Conservation (phyloP, 1,140 invertebrate species). For the Metaphire vulgaris region DNA sequence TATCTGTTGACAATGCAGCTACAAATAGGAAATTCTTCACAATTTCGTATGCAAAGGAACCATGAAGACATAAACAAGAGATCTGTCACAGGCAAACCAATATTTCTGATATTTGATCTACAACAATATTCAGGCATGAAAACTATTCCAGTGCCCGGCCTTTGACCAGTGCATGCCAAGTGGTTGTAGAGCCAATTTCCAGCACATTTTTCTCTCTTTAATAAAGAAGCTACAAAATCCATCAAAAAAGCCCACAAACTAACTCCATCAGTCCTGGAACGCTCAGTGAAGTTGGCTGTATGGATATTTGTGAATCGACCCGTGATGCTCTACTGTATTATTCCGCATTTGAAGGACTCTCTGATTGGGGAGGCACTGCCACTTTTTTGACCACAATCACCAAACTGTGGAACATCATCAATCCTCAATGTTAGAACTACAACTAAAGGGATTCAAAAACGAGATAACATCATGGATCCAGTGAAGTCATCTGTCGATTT, state of each 20-base stretch:
- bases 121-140: neutral
- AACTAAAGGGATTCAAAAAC: neutral
- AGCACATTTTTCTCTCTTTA: neutral
- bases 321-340: conserved; percentile 6
- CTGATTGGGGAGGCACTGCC: neutral
- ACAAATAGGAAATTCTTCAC: conserved; percentile 2
- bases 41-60: neutral
- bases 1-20: conserved; percentile 6
- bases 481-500: neutral
- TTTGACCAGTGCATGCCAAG: neutral
- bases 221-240: neutral
- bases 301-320: neutral
- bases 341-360: neutral
- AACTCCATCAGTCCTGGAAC: neutral
- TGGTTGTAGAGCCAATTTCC: neutral
- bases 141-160: neutral
- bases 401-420: conserved; percentile 1
- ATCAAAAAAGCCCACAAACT: conserved; percentile 1
- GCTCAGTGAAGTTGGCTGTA: conserved; percentile 1
- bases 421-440: neutral
- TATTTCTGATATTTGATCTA: conserved; percentile 3
- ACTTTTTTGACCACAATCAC: neutral
- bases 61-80: neutral
- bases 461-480: neutral
- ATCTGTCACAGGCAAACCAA: conserved; percentile 1